phyloP scores from a whole-genome alignment of 2,113 vertebrate genomes.

The Eurystomus gularis region DNA sequence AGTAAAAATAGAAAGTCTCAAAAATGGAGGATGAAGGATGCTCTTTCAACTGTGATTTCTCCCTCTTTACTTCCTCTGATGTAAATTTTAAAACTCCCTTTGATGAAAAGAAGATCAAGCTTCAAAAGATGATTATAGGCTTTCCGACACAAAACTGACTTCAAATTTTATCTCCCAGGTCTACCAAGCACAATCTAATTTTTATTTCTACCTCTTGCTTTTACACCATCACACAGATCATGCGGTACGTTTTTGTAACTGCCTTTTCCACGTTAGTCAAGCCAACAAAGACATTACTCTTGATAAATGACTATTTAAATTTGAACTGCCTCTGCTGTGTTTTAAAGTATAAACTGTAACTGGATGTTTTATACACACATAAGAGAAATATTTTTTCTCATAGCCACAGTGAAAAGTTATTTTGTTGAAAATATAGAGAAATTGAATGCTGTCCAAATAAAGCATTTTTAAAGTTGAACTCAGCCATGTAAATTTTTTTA shows the following conservation, averaged over 20 bases:
- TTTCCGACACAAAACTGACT: slow-evolving; percentile 6
- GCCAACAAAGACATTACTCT: not conserved
- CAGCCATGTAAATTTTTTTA: not conserved
- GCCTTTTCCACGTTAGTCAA: not conserved
- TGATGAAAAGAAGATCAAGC: not conserved
- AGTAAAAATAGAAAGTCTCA: not conserved
- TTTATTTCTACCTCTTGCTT: not conserved
- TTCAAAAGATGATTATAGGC: not conserved
- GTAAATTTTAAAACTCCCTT: not conserved
- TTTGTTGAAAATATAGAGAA: not conserved
- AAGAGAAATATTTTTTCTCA: slow-evolving; percentile 9
- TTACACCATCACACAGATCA: not conserved
- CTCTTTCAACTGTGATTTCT: not conserved
- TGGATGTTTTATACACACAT: not conserved
- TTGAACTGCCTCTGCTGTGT: not conserved
- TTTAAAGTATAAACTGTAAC: slow-evolving; percentile 20
- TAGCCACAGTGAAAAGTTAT: not conserved
- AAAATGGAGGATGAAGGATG: not conserved
- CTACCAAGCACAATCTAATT: not conserved
- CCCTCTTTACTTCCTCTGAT: not conserved
- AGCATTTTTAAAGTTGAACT: not conserved
- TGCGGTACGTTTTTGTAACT: not conserved
- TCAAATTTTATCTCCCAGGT: not conserved
- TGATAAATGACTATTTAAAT: slow-evolving; percentile 39
- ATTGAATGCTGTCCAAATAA: slow-evolving; percentile 28